Evolutionary conservation across 2,797 vertebrate genomes (phyloP).

Genomic region (Petrocephalus schoutedeni): DNA sequence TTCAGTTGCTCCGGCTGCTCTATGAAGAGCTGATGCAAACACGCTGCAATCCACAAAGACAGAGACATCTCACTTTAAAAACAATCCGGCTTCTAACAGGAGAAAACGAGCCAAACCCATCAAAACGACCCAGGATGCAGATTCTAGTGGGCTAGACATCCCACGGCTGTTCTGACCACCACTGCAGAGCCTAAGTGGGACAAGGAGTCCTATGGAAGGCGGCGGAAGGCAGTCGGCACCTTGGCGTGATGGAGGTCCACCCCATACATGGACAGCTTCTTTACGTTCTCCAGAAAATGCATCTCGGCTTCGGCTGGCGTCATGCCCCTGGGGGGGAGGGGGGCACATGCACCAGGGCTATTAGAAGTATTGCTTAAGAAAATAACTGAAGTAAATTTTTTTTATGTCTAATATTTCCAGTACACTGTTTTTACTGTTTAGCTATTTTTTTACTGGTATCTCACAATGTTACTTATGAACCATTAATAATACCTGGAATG

Average conservation of each 20-base stretch:
- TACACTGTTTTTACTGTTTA: background rate
- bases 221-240: conserved; percentile 55
- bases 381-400: background rate
- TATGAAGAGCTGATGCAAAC: conserved; percentile 7
- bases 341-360: background rate
- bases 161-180: background rate
- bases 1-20: background rate
- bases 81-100: background rate
- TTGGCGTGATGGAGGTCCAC: conserved; percentile 97
- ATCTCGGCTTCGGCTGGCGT: conserved; percentile 94
- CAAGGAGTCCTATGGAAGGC: background rate
- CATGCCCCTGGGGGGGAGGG: conserved; percentile 74
- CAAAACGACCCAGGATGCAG: background rate
- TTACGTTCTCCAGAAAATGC: conserved; percentile 95
- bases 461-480: background rate
- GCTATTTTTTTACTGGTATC: background rate
- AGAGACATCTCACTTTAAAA: background rate
- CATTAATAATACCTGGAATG: background rate
- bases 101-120: background rate
- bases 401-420: background rate
- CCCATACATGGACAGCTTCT: conserved; percentile 97
- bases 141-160: background rate
- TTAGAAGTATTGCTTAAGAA: background rate
- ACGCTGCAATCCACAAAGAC: background rate
- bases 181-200: background rate